Evolutionary conservation across 2,113 vertebrate genomes (phyloP), one percentile per base, ranked within the genome.

Genomic region (Brachypodius melanocephalos): DNA sequence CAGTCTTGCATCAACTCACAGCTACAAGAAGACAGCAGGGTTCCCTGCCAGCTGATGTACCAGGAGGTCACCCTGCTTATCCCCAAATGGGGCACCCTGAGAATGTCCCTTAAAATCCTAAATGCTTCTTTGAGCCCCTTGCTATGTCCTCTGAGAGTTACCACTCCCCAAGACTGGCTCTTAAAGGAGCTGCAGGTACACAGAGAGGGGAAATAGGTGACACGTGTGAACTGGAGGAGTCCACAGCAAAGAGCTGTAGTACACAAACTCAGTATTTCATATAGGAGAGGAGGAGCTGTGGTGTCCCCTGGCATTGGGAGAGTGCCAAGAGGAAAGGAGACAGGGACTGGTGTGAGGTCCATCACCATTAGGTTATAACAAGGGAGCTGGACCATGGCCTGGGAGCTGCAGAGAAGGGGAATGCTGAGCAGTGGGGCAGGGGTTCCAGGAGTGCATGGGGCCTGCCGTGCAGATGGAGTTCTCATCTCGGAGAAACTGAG

Each of bases 401-500:
- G 66, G 40, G 43, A 51, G 51, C 62, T 34, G 22, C 71, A 43
- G 32, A 72, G 68, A 25, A 51, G 28, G 9, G 28, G 10, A 38
- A 34, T 77, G 57, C 76, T 77, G 80, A 67, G 61, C 5, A 1
- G 11, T 18, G 69, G 45, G 58, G 29, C 34, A 34, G 17, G 22
- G 62, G 11, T 29, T 52, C 20, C 85, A 73, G 66, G 25, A 59
- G 62, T 6, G 31, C 1, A 0, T 0, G 0, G 42, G 12, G 17
- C 38, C 20, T 67, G 49, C 55, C 40, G 40, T 1, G 2, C 34
- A 38, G 43, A 19, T 32, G 65, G 57, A 85, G 42, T 63, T 92
- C 38, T 90, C 68, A 51, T 77, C 78, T 84, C n/a, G n/a, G n/a
- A 73, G 76, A 95, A 96, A 94, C 40, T 0, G 0, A 73, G 45